phyloP scores from a whole-genome alignment of 2,113 vertebrate genomes.

The Lasiurus borealis region DNA sequence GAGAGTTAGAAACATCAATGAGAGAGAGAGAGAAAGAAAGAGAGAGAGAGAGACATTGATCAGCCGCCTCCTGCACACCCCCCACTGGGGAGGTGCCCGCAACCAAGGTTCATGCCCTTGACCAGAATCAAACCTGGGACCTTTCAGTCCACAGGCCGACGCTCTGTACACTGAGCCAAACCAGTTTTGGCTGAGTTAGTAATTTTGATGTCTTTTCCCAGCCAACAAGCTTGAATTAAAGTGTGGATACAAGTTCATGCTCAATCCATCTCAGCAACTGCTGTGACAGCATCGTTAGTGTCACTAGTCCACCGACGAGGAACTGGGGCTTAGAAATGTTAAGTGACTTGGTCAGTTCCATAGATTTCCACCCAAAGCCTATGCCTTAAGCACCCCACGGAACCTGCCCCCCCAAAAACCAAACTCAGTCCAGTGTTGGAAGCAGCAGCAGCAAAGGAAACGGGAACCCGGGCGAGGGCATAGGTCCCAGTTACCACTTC shows the following conservation, averaged over 20 bases:
- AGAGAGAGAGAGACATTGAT: no score
- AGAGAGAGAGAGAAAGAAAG: no score
- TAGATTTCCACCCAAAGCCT: background rate
- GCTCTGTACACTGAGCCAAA: no score
- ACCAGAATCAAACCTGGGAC: no score
- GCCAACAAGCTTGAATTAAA: constrained; percentile 39
- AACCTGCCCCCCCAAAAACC: background rate
- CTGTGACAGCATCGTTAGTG: background rate
- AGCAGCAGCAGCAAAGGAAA: background rate
- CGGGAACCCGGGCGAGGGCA: background rate
- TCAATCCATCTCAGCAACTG: background rate
- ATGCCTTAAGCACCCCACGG: no score
- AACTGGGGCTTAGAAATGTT: background rate
- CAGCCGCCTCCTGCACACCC: no score
- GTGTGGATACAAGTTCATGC: background rate
- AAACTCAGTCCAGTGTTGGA: background rate
- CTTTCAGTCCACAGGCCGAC: no score
- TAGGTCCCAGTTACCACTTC: background rate
- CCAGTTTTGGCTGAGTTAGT: no score
- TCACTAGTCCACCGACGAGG: background rate
- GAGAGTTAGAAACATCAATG: no score
- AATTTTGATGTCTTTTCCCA: background rate
- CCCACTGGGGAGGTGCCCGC: no score
- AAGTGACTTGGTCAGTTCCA: background rate
- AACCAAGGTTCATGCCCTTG: no score